Evolutionary conservation across 2,888 invertebrate species (phyloP), one percentile per base, ranked within the genome.

Genomic region (Phaonia tiefii): DNA sequence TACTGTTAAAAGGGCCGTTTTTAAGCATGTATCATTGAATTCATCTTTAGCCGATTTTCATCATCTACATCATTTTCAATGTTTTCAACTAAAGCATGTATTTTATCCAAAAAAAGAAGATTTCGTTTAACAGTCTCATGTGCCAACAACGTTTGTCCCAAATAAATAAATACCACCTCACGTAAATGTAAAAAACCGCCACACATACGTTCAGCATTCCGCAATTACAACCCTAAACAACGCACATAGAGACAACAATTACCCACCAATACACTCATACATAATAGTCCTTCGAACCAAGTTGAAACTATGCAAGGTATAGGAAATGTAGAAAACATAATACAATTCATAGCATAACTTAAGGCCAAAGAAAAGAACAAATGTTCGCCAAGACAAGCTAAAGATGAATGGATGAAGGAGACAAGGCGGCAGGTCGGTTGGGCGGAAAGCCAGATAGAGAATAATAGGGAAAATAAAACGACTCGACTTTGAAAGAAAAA

Each of bases 401-500:
- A 60, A 63, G 63, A 60, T 42, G 42, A 11, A 31, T 60, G 25
- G 25, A 25, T n/a, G n/a, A n/a, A n/a, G n/a, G n/a, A n/a, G n/a
- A n/a, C n/a, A n/a, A n/a, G n/a, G n/a, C 51, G 20, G 22, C 17
- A 51, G n/a, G n/a, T n/a, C n/a, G n/a, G 7, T n/a, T 44, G n/a
- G 49, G 8, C 51, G 22, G 22, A 20, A n/a, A n/a, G 44, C 46
- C 7, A 3, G 51, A 65, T 65, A 8, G 25, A 56, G 10, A 70
- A 8, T 56, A 25, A 54, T 63, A 51, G 22, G 4, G 3, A 54
- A 22, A 17, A 49, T 11, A 46, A 63, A 65, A 76, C 31, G 26
- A 56, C 58, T 51, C 31, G 26, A 56, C 58, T 51, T 58, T 44
- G n/a, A 60, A 67, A 49, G n/a, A 77, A 70, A 81, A 72, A 78